Evolutionary conservation across 2,888 invertebrate genomes (phyloP), one percentile per base, ranked within the genome.

Genomic region (Parnassius mnemosyne): DNA sequence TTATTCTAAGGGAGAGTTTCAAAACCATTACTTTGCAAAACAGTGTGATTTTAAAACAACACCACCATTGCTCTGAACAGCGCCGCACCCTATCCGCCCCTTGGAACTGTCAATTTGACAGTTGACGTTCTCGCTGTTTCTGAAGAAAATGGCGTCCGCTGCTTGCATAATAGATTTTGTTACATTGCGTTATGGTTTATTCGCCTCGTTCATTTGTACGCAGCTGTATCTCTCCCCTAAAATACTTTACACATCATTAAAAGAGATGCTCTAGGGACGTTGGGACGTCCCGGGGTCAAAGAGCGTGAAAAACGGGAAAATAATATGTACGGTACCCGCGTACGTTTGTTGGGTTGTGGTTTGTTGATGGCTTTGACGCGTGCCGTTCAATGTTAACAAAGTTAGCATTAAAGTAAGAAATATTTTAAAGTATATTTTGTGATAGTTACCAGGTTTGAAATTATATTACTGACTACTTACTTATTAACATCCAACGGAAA

Each of bases 181-280:
- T 60, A 0, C 60, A 5, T 55, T 13, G 60, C 10, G 55, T 67
- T 69, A 66, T 53, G 65, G 67, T 66, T 60, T 60, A 65, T 69
- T 67, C 60, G 47, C 55, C 50, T 63, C 20, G 34, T 41, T 63
- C 65, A 63, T 65, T 66, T 63, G 20, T 60, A 55, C 59, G 56
- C 76, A 77, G 76, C 74, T 77, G 73, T 70, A 70, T 64, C 60
- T 66, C 66, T 67, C 72, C 76, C 72, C 68, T 68, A 65, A 69
- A 77, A 76, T 83, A 81, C 80, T 86, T 86, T 81, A 85, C 85
- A 87, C 82, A 77, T 84, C 85, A 85, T 87, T 86, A 86, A 77
- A 73, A 77, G 73, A 73, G 75, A 77, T 73, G 69, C 69, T 71
- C 71, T 66, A 65, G 78, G 76, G 74, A 71, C 68, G 69, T 60